Evolutionary conservation across 1,140 invertebrate genomes (phyloP).

Genomic region (Schlechtendalia chinensis): DNA sequence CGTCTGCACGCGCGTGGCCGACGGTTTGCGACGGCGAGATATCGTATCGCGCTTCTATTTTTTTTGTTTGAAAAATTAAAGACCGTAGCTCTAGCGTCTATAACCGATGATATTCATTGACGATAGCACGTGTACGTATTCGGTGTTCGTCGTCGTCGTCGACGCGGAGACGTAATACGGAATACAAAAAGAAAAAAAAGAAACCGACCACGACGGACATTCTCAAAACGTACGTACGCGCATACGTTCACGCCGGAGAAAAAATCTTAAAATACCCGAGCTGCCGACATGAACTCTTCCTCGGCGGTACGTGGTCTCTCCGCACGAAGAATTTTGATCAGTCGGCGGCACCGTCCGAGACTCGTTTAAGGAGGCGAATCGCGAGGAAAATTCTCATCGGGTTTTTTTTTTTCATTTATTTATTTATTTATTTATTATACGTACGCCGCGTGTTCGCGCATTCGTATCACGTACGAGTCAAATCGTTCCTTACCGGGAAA

Average conservation of each 20-base stretch:
- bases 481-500: constrained; percentile 41
- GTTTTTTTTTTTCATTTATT: background rate
- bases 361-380: background rate
- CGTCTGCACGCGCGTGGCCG: too few species aligned
- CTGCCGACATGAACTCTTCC: too few species aligned
- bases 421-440: background rate
- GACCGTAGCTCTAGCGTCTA: too few species aligned
- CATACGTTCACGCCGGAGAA: background rate
- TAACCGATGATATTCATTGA: too few species aligned
- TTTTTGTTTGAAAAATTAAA: too few species aligned
- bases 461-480: constrained; percentile 28
- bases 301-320: background rate
- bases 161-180: too few species aligned
- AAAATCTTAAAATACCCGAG: background rate
- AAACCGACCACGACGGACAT: background rate
- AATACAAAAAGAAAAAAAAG: background rate
- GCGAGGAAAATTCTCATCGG: constrained; percentile 18
- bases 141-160: too few species aligned
- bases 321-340: constrained; percentile 22
- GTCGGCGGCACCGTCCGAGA: background rate
- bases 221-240: background rate
- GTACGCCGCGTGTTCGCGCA: background rate
- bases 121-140: too few species aligned
- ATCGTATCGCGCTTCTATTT: too few species aligned
- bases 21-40: too few species aligned